Base-by-base conservation (phyloP, 2,888 invertebrate species). In the Atherix ibis region DNA sequence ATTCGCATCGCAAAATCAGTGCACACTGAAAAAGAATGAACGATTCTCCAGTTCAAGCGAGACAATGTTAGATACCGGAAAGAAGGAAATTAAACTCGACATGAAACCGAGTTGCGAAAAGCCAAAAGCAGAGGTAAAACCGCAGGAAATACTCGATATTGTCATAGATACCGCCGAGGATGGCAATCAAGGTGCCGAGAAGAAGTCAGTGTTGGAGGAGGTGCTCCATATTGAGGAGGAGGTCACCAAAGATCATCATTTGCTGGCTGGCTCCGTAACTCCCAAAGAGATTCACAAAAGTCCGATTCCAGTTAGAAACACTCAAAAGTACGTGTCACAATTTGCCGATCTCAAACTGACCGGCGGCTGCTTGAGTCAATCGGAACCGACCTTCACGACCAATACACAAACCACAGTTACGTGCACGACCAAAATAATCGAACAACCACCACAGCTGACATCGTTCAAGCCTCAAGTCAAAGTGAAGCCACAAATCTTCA, bases 401-500 rank as follows among this genome's bases (percentile, higher is more conserved):
- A 54, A 38, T 52, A 55, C 39, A 43, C 41, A 18, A 46, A 43
- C 36, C 40, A 46, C 41, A 42, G 48, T 5, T 51, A 54, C 38
- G 14, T 36, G 29, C 22, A 31, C 24, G 4, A 10, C 47, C 51
- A 44, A 38, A 41, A 37, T 35, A 9, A 17, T 32, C 17, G 31
- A 40, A 28, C 40, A 51, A 52, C 30, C 36, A 14, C 39, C 37
- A 18, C 40, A 40, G 16, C 27, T 42, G 33, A 40, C 41, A 13
- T 45, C 45, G 15, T 69, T 72, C 40, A 80, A 79, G 55, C 81
- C 81, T 6, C 76, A 77, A 51, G 69, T 79, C 39, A 78, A 83
- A 54, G 73, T 76, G 33, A 87, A 85, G 63, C 87, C 87, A 12
- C 74, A 78, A 46, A 74, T 87, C 46, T 70, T 84, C 61, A 72